Percentiles rank a stretch among this genome's conserved stretches.
phyloP scores from a whole-genome alignment of 2,113 vertebrate species.

The Albula glossodonta region DNA sequence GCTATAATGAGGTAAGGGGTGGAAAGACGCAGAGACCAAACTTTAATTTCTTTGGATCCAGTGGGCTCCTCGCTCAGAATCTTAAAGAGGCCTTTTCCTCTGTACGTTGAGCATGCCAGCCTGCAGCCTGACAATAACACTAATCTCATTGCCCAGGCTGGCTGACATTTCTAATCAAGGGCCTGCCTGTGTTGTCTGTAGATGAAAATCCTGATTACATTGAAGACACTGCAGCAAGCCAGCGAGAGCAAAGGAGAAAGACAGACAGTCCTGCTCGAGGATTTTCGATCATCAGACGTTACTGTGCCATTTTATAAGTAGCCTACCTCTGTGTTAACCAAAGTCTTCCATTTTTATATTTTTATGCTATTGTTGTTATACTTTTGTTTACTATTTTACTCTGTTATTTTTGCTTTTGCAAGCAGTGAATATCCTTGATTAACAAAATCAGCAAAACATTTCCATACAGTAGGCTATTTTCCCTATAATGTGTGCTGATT shows the following conservation, averaged over 20 bases:
- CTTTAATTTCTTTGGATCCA: background rate
- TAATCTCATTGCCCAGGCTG: background rate
- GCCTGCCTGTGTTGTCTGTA: background rate
- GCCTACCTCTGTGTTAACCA: background rate
- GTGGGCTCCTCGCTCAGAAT: background rate
- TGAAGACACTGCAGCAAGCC: background rate
- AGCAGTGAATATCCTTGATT: too few relatives aligned
- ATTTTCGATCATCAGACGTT: background rate
- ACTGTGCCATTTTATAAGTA: background rate
- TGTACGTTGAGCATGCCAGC: background rate
- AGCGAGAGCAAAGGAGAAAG: background rate
- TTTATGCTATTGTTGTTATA: background rate
- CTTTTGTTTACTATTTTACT: too few relatives aligned
- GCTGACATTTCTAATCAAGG: background rate
- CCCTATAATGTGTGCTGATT: too few relatives aligned
- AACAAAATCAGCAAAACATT: too few relatives aligned
- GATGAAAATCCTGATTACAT: background rate
- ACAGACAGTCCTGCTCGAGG: background rate
- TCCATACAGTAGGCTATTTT: too few relatives aligned
- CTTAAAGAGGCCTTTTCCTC: background rate
- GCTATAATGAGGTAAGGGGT: background rate
- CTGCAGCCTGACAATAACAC: background rate
- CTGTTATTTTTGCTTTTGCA: too few relatives aligned
- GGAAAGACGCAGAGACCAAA: background rate
- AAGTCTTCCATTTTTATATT: background rate